These are phyloP conservation scores for Myiagra hebetior DNA, from an alignment of 2,113 vertebrate genomes.

Conservation along the genomic window DNA sequence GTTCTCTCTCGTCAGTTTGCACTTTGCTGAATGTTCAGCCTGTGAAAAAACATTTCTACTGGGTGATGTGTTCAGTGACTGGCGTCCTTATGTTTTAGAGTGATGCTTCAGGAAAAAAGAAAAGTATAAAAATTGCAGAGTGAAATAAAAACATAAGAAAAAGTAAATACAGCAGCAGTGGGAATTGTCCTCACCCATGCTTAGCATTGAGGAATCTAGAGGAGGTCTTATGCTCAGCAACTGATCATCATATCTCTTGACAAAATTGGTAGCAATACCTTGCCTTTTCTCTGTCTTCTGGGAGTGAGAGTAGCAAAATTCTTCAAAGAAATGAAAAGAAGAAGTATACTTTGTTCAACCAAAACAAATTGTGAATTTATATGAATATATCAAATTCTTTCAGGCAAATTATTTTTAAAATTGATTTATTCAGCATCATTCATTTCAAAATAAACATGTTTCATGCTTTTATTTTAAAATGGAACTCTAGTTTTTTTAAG, in stretches of 20 bases:
- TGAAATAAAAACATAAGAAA: not conserved
- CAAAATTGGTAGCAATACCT: not conserved
- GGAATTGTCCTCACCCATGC: not conserved
- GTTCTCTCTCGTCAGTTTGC: not conserved
- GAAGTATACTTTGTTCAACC: not conserved
- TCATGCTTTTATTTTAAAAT: not conserved
- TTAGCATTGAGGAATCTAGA: not conserved
- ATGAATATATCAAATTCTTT: not conserved
- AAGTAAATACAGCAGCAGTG: not conserved
- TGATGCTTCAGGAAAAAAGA: not conserved
- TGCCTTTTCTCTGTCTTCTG: not conserved
- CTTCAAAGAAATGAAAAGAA: not conserved
- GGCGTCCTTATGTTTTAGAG: not conserved
- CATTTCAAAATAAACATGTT: not conserved
- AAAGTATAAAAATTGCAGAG: not conserved
- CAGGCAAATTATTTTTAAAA: not conserved
- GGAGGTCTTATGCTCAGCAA: not conserved
- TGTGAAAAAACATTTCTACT: not conserved
- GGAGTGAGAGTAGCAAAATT: not conserved
- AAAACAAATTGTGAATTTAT: not conserved
- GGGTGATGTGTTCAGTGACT: not conserved
- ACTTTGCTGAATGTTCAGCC: not conserved
- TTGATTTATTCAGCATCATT: not conserved
- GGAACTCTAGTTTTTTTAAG: not conserved
- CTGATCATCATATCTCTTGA: not conserved